phyloP scores from a whole-genome alignment of 2,888 invertebrate species.

The Drosophila tripunctata region DNA sequence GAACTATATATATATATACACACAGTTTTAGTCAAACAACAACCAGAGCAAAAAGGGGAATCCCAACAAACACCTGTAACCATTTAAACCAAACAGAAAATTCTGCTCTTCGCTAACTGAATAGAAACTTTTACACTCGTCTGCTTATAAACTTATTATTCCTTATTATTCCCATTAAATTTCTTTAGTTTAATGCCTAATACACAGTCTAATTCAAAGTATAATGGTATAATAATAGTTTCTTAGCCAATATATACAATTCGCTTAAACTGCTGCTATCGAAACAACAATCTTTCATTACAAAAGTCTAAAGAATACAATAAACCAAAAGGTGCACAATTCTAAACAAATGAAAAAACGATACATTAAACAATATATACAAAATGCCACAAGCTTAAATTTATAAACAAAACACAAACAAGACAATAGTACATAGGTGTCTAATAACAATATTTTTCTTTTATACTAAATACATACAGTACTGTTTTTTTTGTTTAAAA shows the following conservation, averaged over 20 bases:
- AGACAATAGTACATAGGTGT: conserved; percentile 38
- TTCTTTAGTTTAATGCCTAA: too few relatives aligned
- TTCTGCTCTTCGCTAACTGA: neutral
- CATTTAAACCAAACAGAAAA: neutral
- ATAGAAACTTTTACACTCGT: neutral
- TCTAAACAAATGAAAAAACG: conserved; percentile 8
- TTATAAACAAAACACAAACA: conserved; percentile 9
- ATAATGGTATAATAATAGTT: too few relatives aligned
- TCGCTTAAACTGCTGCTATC: neutral
- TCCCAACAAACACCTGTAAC: conserved; percentile 2
- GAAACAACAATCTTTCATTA: conserved; percentile 19
- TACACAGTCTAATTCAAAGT: too few relatives aligned
- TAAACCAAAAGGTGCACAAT: conserved; percentile 16
- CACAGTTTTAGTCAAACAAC: conserved; percentile 29
- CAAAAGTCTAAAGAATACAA: conserved; percentile 11
- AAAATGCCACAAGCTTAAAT: conserved; percentile 43
- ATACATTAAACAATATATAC: conserved; percentile 22
- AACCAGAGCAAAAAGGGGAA: conserved; percentile 11
- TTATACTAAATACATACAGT: conserved; percentile 14
- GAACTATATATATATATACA: conserved; percentile 9
- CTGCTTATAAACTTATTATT: neutral
- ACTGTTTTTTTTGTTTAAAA: conserved; percentile 27
- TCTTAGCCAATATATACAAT: conserved; percentile 1
- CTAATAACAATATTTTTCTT: conserved; percentile 10
- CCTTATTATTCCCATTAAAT: too few relatives aligned